Evolutionary conservation across 2,888 invertebrate genomes (phyloP), one percentile per base, ranked within the genome.

Genomic region (Plagodis pulveraria): DNA sequence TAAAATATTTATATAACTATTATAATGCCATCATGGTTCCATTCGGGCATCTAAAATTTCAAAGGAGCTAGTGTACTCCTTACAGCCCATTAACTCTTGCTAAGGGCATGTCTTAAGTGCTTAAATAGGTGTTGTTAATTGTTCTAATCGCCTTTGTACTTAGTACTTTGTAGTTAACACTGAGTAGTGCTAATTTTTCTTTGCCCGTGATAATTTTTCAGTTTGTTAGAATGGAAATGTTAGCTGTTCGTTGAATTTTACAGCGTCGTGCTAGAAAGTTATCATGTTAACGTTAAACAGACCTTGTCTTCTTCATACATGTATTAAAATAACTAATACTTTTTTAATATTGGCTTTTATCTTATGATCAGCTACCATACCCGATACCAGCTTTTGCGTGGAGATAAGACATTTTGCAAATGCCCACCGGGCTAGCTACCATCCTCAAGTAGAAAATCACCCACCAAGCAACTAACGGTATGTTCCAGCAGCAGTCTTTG

Each of bases 81-180:
- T 77, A 80, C 83, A 83, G 75, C 74, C 77, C 80, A 83, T 84
- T 82, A 83, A 74, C 78, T 79, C 73, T 70, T 64, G 67, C 66
- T 83, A 75, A 82, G 78, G 78, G 71, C 73, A 73, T 73, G 82
- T 77, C 74, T 74, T 77, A 74, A 75, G 79, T 81, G 72, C 58
- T 71, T 57, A 36, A 63, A 61, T 65, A 70, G 60, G 60, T 64
- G 64, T 60, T 56, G 56, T 62, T 69, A 65, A 65, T 69, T 67
- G 61, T 62, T 54, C 52, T 63, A 62, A 65, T 40, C 56, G 53
- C 51, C 50, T 56, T 40, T n/a, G 47, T 10, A 44, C 54, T 59
- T 63, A 63, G 42, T 42, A 12, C 55, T 58, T 40, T 40, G 40
- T 40, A 40, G 40, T 40, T 40, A 40, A 10, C 40, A 40, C 40